Evolutionary conservation across 2,113 vertebrate genomes (phyloP).

Genomic region (Ivindomyrus marchei): DNA sequence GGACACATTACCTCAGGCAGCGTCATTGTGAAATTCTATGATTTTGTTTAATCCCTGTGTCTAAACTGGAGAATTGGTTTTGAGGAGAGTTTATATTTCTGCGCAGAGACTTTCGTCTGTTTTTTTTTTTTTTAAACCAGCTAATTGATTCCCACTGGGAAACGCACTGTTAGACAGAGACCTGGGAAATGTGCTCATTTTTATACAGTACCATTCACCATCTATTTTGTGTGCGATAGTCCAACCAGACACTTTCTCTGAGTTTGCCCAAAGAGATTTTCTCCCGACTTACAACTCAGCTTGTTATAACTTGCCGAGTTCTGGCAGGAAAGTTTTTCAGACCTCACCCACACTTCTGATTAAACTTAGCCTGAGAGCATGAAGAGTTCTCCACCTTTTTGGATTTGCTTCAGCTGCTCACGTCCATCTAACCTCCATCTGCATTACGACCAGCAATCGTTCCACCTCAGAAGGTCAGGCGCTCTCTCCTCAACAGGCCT

Average conservation of each 20-base stretch:
- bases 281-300: background rate
- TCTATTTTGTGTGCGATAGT: background rate
- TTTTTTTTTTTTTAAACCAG: background rate
- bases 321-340: background rate
- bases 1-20: background rate
- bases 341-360: background rate
- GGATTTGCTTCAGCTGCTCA: background rate
- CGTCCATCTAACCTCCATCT: background rate
- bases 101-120: background rate
- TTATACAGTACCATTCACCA: background rate
- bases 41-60: background rate
- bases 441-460: background rate
- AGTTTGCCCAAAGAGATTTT: background rate
- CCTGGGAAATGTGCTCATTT: background rate
- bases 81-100: background rate
- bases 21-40: background rate
- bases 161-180: background rate
- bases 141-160: constrained; percentile 1
- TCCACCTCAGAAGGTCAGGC: background rate
- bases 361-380: background rate
- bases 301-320: background rate
- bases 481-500: background rate
- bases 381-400: background rate
- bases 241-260: background rate
- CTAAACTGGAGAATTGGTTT: background rate